These are phyloP conservation scores for Sebastes jordani DNA, from an alignment of 2,797 vertebrate genomes.

Conservation along the genomic window DNA sequence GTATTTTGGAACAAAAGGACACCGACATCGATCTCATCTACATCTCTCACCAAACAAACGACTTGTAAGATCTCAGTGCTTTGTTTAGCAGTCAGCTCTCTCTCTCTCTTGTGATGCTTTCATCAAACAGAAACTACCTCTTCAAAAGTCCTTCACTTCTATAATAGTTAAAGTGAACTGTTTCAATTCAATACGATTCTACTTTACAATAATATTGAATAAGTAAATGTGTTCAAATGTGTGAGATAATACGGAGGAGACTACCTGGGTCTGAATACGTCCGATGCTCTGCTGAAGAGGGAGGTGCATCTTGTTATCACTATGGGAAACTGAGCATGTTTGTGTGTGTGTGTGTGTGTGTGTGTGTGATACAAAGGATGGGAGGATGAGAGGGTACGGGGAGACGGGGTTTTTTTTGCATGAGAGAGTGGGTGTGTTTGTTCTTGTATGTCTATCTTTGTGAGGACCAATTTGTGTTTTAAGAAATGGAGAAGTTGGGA, in stretches of 20 bases:
- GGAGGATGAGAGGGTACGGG: not conserved
- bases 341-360: not conserved
- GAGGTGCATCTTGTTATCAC: constrained; percentile 35
- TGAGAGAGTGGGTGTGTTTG: not conserved
- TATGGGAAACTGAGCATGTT: constrained; percentile 22
- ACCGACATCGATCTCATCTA: not conserved
- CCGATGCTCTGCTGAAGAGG: constrained; percentile 21
- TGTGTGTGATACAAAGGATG: constrained; percentile 5
- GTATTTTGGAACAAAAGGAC: not conserved
- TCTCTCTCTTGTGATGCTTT: not conserved
- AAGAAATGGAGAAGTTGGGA: not conserved
- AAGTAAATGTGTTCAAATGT: not conserved
- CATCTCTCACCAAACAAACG: not conserved
- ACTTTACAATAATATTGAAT: not conserved
- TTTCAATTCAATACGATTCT: not conserved
- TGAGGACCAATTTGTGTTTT: not conserved
- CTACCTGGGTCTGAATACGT: constrained; percentile 20
- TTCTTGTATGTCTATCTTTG: not conserved
- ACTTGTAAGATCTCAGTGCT: not conserved
- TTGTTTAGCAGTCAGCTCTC: not conserved
- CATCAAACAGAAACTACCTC: not conserved
- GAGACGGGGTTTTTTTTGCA: constrained; percentile 8
- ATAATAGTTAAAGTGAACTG: not conserved
- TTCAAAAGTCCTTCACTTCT: constrained; percentile 8
- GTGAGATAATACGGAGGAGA: constrained; percentile 1